Evolutionary conservation across 2,797 vertebrate genomes (phyloP).

Genomic region (Cichlasoma orientale): DNA sequence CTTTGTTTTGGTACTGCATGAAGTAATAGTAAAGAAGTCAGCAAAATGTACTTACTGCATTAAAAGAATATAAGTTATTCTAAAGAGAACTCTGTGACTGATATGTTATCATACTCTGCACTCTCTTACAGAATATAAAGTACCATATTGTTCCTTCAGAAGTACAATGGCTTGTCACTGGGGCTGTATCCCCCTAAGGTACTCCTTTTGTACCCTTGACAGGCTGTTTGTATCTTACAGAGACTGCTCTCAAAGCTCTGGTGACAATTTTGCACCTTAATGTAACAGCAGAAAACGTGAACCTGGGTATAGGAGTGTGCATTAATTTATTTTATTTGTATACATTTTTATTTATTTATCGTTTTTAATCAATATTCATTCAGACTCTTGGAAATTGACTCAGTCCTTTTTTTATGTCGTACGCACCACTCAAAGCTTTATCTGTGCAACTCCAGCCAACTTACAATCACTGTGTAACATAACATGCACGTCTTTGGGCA

Average conservation of each 20-base stretch:
- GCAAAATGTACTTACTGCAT: not conserved
- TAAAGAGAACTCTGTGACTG: not conserved
- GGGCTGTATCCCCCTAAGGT: not conserved
- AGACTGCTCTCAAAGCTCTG: not conserved
- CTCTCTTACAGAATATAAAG: not conserved
- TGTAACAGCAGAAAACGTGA: not conserved
- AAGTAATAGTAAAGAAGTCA: not conserved
- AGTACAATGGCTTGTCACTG: not conserved
- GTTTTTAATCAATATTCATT: not conserved
- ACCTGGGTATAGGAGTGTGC: not conserved
- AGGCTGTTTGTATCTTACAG: not conserved
- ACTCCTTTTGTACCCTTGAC: not conserved
- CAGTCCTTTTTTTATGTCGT: not conserved
- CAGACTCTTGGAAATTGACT: not conserved
- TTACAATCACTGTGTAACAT: not conserved
- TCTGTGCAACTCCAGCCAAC: not conserved
- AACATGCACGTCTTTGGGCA: not conserved
- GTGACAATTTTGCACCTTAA: not conserved
- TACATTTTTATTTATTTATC: not conserved
- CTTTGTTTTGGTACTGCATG: not conserved
- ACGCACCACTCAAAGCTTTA: not conserved
- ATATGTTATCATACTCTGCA: not conserved
- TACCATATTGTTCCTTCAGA: not conserved
- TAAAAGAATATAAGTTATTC: constrained; percentile 6
- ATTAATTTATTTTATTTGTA: not conserved